Evolutionary conservation across 2,113 vertebrate species (phyloP), one percentile per base, ranked within the genome.

Genomic region (Butastur rufipennis): DNA sequence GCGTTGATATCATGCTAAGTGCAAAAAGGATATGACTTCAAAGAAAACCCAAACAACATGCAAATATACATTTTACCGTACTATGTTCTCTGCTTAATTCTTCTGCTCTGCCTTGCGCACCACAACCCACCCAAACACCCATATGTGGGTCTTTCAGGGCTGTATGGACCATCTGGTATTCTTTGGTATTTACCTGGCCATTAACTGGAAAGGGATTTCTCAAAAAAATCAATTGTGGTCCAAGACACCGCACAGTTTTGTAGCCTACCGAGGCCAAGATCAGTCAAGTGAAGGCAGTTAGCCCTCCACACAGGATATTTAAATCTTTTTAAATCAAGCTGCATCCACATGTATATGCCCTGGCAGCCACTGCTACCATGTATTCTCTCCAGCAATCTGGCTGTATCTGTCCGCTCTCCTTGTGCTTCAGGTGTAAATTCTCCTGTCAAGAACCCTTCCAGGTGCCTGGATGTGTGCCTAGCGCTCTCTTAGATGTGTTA

Each of bases 311-410:
- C 1, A 43, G 42, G 21, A 5, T 70, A 52, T 40, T 70, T 40
- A 40, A 74, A 17, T 48, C 11, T 34, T 65, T 70, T 22, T 2
- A 53, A 63, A 67, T 45, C n/a, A 48, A 40, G 22, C 16, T 75
- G 18, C 16, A 34, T 75, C 42, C 56, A 48, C 43, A 19, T 48
- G 5, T 9, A 21, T 80, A 59, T 53, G 13, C 42, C 27, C 16
- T 0, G 0, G 12, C 47, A 68, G 48, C 22, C 43, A 55, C 11
- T 32, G 22, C 19, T 84, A 18, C n/a, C 29, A 2, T 6, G 11
- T 42, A 23, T 70, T 88, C 3, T 82, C 26, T 79, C 45, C 40
- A 62, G 7, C 4, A 55, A 11, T 32, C 26, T n/a, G 42, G 1
- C 27, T 62, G 11, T 40, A 48, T 40, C 45, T 74, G 13, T 38